Conservation (phyloP, 2,113 vertebrate species). For the Passerina amoena region DNA sequence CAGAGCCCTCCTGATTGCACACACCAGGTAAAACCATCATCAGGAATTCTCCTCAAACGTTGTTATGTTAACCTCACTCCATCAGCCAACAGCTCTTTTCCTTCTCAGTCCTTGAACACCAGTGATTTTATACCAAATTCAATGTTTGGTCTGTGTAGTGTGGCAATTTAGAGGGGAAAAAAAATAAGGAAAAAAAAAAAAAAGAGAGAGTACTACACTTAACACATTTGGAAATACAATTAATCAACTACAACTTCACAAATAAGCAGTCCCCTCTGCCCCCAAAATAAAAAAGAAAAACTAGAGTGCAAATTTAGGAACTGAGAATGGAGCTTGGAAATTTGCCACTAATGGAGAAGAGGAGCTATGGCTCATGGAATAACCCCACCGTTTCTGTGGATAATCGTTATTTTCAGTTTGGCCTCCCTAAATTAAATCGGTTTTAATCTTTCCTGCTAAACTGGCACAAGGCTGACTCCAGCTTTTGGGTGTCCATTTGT, state of each 20-base stretch:
- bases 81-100: not conserved
- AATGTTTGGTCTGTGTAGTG: not conserved
- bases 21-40: not conserved
- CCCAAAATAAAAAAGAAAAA: not conserved
- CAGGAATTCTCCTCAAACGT: not conserved
- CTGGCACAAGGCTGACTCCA: slow-evolving; percentile 39
- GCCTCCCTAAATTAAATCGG: slow-evolving; percentile 14
- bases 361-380: not conserved
- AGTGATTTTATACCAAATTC: not conserved
- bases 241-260: not conserved
- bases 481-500: slow-evolving; percentile 66
- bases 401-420: slow-evolving; percentile 54
- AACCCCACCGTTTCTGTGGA: slow-evolving; percentile 28
- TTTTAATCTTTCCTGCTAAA: slow-evolving; percentile 54
- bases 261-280: not conserved
- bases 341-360: slow-evolving; percentile 19
- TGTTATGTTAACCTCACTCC: not conserved
- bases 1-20: not conserved
- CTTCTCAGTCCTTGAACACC: not conserved
- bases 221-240: not conserved
- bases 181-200: not conserved
- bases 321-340: slow-evolving; percentile 24
- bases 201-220: not conserved
- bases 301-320: slow-evolving; percentile 20
- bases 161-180: not conserved